These are phyloP conservation scores for Erpetoichthys calabaricus DNA, from an alignment of 2,797 vertebrate genomes.

Conservation along the genomic window DNA sequence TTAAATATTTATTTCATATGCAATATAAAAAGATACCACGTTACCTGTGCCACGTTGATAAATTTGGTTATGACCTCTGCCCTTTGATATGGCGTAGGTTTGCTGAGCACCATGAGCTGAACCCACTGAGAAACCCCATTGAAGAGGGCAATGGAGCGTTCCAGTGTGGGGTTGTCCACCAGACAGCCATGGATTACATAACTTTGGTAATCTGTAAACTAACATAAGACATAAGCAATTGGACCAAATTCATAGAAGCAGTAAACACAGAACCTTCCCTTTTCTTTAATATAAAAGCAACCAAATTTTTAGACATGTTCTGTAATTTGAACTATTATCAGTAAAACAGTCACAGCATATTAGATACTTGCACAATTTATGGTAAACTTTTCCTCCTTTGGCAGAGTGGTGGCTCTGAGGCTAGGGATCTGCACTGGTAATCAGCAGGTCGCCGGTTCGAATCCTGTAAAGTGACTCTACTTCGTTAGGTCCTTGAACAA, in stretches of 20 bases:
- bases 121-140: slow-evolving; percentile 96
- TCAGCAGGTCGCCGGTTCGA: too few relatives aligned
- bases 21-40: background rate
- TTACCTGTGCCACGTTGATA: slow-evolving; percentile 88
- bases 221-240: slow-evolving; percentile 18
- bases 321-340: too few relatives aligned
- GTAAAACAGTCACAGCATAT: too few relatives aligned
- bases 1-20: background rate
- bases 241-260: background rate
- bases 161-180: slow-evolving; percentile 83
- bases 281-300: too few relatives aligned
- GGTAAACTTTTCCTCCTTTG: too few relatives aligned
- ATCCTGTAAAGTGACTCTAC: too few relatives aligned
- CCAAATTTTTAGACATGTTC: too few relatives aligned
- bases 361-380: too few relatives aligned
- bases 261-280: too few relatives aligned
- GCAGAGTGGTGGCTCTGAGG: too few relatives aligned
- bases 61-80: slow-evolving; percentile 92
- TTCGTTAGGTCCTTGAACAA: too few relatives aligned
- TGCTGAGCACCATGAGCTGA: slow-evolving; percentile 94
- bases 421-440: too few relatives aligned
- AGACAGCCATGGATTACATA: slow-evolving; percentile 84
- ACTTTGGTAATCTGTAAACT: slow-evolving; percentile 94
- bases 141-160: slow-evolving; percentile 88
- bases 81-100: slow-evolving; percentile 81